Conservation (phyloP, 2,797 vertebrate genomes). For the Arctocebus calabarensis region DNA sequence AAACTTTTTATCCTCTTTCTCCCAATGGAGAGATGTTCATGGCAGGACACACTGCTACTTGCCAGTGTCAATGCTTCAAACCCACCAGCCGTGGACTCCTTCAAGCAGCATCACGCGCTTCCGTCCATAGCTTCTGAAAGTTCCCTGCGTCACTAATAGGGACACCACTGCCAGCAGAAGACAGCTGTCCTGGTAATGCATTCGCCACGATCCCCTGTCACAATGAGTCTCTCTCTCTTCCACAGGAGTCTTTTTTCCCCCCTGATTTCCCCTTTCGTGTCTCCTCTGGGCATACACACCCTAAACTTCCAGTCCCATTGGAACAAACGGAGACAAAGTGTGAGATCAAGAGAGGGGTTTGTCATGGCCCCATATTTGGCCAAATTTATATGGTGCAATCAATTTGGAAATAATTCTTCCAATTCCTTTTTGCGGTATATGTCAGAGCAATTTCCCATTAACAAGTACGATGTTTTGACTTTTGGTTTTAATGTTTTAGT, state of each 20-base stretch:
- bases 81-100: background rate
- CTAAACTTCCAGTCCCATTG: fast-evolving
- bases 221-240: background rate
- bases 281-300: background rate
- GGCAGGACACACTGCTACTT: background rate
- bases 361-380: background rate
- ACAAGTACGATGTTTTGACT: background rate
- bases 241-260: background rate
- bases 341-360: background rate
- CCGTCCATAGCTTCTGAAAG: background rate
- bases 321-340: background rate
- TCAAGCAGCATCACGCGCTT: fast-evolving
- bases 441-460: background rate
- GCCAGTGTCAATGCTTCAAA: too few species aligned
- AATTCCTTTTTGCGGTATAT: too few species aligned
- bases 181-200: background rate
- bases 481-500: background rate
- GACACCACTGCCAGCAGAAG: background rate
- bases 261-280: background rate
- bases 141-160: background rate
- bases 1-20: background rate
- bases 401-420: background rate
- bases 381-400: too few species aligned
- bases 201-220: background rate
- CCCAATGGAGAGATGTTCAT: fast-evolving